Evolutionary conservation across 2,888 invertebrate genomes (phyloP).

Genomic region (Troglohyphantes excavatus): DNA sequence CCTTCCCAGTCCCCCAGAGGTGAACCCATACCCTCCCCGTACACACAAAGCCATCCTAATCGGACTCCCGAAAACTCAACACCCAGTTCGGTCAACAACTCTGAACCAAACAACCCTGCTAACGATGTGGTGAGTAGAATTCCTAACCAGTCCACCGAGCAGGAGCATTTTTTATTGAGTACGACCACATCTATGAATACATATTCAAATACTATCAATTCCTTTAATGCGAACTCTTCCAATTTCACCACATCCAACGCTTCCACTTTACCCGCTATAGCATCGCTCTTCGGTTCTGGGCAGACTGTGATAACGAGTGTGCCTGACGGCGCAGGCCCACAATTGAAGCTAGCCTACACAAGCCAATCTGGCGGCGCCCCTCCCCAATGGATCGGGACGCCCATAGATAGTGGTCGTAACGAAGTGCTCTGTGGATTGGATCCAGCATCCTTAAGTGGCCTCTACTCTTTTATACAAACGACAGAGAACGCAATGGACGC

Average conservation of each 20-base stretch:
- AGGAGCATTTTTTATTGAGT: conserved; percentile 80
- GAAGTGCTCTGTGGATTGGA: conserved; percentile 76
- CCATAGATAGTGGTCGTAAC: conserved; percentile 80
- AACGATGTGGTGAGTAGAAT: conserved; percentile 34
- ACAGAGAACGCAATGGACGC: conserved; percentile 35
- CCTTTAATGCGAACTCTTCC: conserved; percentile 71
- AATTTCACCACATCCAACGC: conserved; percentile 41
- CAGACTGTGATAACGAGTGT: conserved; percentile 77
- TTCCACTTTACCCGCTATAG: conserved; percentile 68
- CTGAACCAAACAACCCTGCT: conserved; percentile 31
- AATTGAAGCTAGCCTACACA: conserved; percentile 67
- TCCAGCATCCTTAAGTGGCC: conserved; percentile 57
- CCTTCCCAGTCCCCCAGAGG: conserved; percentile 42
- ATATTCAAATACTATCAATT: conserved; percentile 80
- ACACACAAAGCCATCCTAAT: conserved; percentile 23
- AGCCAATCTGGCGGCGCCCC: conserved; percentile 17
- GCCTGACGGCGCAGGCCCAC: conserved; percentile 44
- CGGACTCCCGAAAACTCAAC: conserved; percentile 42
- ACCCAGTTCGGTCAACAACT: conserved; percentile 10
- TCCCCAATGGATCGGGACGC: conserved; percentile 63
- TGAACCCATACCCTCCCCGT: conserved; percentile 46
- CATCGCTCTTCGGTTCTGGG: conserved; percentile 75
- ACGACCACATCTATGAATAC: conserved; percentile 81
- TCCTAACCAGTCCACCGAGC: conserved; percentile 60
- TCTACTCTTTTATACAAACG: conserved; percentile 55